Conservation (phyloP, 2,888 invertebrate species). For the Drosophila stalkeri region DNA sequence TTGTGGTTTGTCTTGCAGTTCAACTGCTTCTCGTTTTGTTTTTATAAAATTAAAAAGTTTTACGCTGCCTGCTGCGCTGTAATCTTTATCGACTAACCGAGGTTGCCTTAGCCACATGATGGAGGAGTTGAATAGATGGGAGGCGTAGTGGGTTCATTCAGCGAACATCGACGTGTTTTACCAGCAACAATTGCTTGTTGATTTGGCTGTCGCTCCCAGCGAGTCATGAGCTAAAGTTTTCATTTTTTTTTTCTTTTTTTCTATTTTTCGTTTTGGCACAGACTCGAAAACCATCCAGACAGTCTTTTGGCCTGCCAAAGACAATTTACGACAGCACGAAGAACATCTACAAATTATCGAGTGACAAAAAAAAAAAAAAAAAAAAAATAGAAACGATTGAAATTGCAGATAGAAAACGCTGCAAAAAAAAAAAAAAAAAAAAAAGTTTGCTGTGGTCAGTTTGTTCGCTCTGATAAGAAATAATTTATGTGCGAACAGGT, state of each 20-base stretch:
- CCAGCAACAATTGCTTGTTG: conserved; percentile 78
- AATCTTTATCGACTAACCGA: conserved; percentile 55
- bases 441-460: conserved; percentile 69
- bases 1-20: conserved; percentile 43
- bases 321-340: conserved; percentile 75
- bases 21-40: conserved; percentile 65
- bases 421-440: too few relatives aligned
- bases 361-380: conserved; percentile 51
- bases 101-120: conserved; percentile 1
- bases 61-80: conserved; percentile 41
- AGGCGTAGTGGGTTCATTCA: neutral
- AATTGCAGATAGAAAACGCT: conserved; percentile 68
- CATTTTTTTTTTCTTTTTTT: conserved; percentile 1
- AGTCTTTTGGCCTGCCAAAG: conserved; percentile 71
- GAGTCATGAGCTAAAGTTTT: conserved; percentile 42
- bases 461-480: conserved; percentile 71
- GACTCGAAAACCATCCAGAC: conserved; percentile 33
- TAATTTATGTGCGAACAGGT: conserved; percentile 68
- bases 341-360: conserved; percentile 76
- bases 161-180: conserved; percentile 63
- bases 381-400: conserved; percentile 9
- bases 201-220: conserved; percentile 57
- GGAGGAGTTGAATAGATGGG: neutral
- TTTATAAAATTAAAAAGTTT: conserved; percentile 76
- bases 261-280: conserved; percentile 59